Conservation (phyloP, 2,888 invertebrate genomes). For the Scaptomyza tumidula region DNA sequence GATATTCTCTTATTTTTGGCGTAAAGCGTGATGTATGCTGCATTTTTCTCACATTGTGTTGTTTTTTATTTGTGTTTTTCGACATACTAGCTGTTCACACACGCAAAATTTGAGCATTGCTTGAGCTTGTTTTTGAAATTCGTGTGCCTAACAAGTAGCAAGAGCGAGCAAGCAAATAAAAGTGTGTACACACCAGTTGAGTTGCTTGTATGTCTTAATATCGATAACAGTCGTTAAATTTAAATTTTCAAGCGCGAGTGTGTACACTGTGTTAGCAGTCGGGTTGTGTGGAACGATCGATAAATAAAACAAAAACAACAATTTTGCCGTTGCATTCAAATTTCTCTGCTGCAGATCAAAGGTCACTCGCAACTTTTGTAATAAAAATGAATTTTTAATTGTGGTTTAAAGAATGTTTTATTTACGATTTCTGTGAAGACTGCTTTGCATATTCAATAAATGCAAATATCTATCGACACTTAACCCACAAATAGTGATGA, state of each 20-base stretch:
- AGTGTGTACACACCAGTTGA: conserved; percentile 23
- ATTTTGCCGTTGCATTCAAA: conserved; percentile 12
- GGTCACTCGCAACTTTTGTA: neutral
- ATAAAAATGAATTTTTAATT: neutral
- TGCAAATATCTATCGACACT: conserved; percentile 30
- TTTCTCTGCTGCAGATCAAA: conserved; percentile 27
- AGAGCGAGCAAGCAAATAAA: conserved; percentile 25
- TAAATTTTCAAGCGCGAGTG: neutral
- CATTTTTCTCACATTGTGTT: conserved; percentile 27
- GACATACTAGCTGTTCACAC: conserved; percentile 28
- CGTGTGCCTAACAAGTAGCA: conserved; percentile 9
- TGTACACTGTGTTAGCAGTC: neutral
- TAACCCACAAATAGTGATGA: conserved; percentile 1
- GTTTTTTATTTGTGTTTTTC: conserved; percentile 29
- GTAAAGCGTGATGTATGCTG: conserved; percentile 56
- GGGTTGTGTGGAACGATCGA: neutral
- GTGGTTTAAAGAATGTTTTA: neutral
- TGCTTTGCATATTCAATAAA: conserved; percentile 32
- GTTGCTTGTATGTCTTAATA: neutral
- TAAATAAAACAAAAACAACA: neutral
- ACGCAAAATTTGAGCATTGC: conserved; percentile 1
- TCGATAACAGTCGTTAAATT: conserved; percentile 14
- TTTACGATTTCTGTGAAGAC: neutral
- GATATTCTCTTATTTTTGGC: conserved; percentile 61
- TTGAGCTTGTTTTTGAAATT: conserved; percentile 29